phyloP scores from a whole-genome alignment of 2,888 invertebrate species.

The Dolichopus griseipennis region DNA sequence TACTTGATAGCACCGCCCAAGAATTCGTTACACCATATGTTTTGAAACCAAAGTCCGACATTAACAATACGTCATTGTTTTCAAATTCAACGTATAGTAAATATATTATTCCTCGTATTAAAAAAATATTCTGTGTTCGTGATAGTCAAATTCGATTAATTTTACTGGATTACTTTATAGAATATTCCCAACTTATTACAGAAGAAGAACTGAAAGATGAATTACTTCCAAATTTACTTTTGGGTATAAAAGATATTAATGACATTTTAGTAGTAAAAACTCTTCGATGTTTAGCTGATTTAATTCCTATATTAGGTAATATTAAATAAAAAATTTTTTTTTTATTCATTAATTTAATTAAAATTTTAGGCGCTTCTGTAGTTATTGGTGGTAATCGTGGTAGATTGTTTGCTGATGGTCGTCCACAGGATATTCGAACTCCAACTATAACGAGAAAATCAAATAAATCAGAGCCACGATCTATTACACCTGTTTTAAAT shows the following conservation, averaged over 20 bases:
- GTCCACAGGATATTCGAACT: constrained; percentile 49
- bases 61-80: constrained; percentile 52
- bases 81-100: constrained; percentile 58
- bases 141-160: constrained; percentile 75
- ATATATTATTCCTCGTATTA: constrained; percentile 64
- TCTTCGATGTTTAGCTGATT: constrained; percentile 67
- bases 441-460: neutral
- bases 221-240: constrained; percentile 77
- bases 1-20: constrained; percentile 73
- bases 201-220: constrained; percentile 64
- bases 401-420: constrained; percentile 76
- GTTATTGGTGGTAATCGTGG: constrained; percentile 77
- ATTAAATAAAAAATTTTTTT: neutral
- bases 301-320: constrained; percentile 61
- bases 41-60: constrained; percentile 46
- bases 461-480: constrained; percentile 29
- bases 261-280: constrained; percentile 75
- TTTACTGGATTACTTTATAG: constrained; percentile 66
- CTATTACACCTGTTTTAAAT: constrained; percentile 41
- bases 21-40: constrained; percentile 39
- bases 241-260: constrained; percentile 80
- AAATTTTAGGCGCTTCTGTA: constrained; percentile 57
- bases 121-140: constrained; percentile 74
- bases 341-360: neutral
- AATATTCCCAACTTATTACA: constrained; percentile 65